phyloP scores from a whole-genome alignment of 2,113 vertebrate species.

The Odocoileus hemionus region DNA sequence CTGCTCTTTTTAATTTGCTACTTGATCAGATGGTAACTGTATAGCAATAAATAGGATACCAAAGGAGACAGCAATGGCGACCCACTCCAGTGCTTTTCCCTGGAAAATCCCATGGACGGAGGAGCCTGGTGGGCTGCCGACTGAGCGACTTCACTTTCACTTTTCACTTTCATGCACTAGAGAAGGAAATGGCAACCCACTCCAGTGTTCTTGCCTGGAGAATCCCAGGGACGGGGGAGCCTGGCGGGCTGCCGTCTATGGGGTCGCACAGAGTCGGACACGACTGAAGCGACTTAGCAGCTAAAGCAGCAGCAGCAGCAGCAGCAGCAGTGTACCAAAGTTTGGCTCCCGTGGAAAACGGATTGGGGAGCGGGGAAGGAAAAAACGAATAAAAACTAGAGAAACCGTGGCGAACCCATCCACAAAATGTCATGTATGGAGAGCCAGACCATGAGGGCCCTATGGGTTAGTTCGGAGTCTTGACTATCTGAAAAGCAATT shows the following conservation, averaged over 20 bases:
- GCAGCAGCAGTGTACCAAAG: neutral
- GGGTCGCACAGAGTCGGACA: no score
- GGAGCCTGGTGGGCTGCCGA: no score
- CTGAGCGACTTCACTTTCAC: no score
- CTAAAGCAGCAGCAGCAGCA: no score
- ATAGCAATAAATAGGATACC: neutral
- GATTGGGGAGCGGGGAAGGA: neutral
- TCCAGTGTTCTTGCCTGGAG: no score
- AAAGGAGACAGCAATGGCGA: neutral
- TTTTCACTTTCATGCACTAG: no score
- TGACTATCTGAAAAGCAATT: neutral
- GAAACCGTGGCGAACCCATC: neutral
- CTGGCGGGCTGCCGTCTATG: no score
- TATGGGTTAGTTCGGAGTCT: neutral
- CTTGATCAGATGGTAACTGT: neutral
- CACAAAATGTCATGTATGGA: neutral
- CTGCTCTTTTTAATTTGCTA: neutral
- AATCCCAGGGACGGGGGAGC: no score
- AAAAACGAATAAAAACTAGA: neutral
- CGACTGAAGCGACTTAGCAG: no score
- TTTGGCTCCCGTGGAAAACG: neutral
- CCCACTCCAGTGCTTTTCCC: no score
- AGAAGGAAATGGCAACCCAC: no score
- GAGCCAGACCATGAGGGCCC: neutral
- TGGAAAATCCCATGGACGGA: no score